phyloP scores from a whole-genome alignment of 2,888 invertebrate species.

The Calameuta idolon region DNA sequence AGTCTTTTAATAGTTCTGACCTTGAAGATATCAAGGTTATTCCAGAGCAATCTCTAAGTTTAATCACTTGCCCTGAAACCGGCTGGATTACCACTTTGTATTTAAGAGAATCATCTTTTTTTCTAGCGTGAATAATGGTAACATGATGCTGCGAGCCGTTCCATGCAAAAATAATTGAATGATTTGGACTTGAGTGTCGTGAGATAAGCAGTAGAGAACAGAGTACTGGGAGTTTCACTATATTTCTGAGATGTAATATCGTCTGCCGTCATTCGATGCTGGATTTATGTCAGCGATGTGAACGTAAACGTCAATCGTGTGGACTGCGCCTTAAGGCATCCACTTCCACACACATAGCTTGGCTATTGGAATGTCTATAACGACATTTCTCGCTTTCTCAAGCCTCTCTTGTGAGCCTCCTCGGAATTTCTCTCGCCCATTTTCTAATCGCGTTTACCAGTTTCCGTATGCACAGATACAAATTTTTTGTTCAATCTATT shows the following conservation, averaged over 20 bases:
- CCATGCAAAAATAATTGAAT: background rate
- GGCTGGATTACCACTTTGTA: background rate
- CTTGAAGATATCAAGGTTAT: background rate
- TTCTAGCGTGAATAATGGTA: background rate
- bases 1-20: background rate
- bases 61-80: background rate
- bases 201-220: background rate
- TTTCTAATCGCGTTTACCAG: slow-evolving; percentile 22
- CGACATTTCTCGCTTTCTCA: slow-evolving; percentile 52
- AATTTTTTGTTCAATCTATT: background rate
- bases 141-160: background rate
- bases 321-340: background rate
- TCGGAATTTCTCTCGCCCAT: slow-evolving; percentile 48
- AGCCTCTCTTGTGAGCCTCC: slow-evolving; percentile 39
- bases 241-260: background rate
- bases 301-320: background rate
- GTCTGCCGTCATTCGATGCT: background rate
- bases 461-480: background rate
- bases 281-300: background rate
- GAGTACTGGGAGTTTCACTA: background rate
- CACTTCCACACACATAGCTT: background rate
- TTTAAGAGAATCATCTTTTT: background rate
- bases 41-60: background rate
- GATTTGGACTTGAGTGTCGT: background rate
- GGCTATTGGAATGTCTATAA: slow-evolving; percentile 38